Percentiles rank a stretch among this genome's conserved stretches.
Conservation (phyloP, 92 coral and sea anemone species). For the Nematostella vectensis region DNA sequence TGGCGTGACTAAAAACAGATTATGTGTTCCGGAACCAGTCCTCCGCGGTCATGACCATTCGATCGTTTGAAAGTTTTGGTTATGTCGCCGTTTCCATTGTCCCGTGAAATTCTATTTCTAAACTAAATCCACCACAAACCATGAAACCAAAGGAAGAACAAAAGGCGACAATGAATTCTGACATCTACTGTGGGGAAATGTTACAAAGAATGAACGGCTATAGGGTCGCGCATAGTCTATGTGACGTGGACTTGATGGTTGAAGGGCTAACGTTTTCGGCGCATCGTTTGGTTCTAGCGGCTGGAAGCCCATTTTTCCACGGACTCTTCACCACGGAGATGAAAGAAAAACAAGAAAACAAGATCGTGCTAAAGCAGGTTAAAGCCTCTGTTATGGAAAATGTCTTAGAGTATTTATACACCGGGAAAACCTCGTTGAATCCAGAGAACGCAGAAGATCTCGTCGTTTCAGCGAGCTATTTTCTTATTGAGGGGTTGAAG, state of each 20-base stretch:
- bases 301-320: slow-evolving; percentile 18
- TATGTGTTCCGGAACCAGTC: neutral
- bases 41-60: neutral
- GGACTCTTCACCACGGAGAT: slow-evolving; percentile 21
- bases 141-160: slow-evolving; percentile 1
- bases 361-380: slow-evolving; percentile 12
- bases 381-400: slow-evolving; percentile 13
- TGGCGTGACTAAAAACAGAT: too few relatives aligned
- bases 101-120: neutral
- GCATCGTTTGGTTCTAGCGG: slow-evolving; percentile 20
- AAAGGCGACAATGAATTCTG: neutral
- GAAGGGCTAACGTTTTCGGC: slow-evolving; percentile 12
- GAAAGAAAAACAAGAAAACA: slow-evolving; percentile 18
- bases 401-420: slow-evolving; percentile 24
- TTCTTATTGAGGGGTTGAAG: slow-evolving; percentile 17
- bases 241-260: slow-evolving; percentile 11
- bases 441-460: slow-evolving; percentile 16
- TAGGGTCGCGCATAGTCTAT: slow-evolving; percentile 1
- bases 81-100: neutral
- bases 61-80: too few relatives aligned
- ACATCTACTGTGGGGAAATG: slow-evolving; percentile 6
- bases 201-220: slow-evolving; percentile 7
- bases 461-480: slow-evolving; percentile 9
- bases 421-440: slow-evolving; percentile 19
- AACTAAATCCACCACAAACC: neutral